Evolutionary conservation across 1,140 invertebrate genomes (phyloP).

Genomic region (Diabrotica virgifera): DNA sequence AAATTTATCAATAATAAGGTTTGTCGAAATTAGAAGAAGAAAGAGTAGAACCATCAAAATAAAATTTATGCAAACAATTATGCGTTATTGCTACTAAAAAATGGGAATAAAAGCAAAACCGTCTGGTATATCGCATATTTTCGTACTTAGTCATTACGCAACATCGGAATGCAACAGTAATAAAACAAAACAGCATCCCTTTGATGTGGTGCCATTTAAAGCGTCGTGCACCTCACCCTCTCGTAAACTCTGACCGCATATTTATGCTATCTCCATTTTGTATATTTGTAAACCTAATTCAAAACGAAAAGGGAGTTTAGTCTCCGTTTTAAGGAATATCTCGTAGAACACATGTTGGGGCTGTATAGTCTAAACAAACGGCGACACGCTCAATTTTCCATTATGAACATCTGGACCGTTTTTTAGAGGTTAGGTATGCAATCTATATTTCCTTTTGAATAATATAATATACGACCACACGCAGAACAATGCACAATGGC

Average conservation of each 20-base stretch:
- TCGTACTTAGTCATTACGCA: too few relatives aligned
- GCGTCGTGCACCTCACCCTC: background rate
- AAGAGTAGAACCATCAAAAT: too few relatives aligned
- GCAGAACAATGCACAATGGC: background rate
- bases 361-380: constrained; percentile 36
- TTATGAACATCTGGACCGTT: constrained; percentile 29
- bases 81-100: too few relatives aligned
- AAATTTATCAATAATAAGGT: too few relatives aligned
- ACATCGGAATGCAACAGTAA: too few relatives aligned
- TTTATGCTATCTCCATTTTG: background rate
- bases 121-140: too few relatives aligned
- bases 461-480: constrained; percentile 15
- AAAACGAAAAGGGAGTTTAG: constrained; percentile 14
- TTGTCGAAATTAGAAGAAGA: too few relatives aligned
- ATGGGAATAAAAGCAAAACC: too few relatives aligned
- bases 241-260: constrained; percentile 13
- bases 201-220: constrained; percentile 10
- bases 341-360: constrained; percentile 11
- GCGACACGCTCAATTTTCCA: constrained; percentile 32
- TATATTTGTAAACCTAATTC: constrained; percentile 11
- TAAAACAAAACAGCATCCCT: background rate
- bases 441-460: constrained; percentile 13
- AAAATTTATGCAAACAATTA: too few relatives aligned
- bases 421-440: constrained; percentile 15
- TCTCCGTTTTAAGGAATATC: constrained; percentile 12